Evolutionary conservation across 2,797 vertebrate species (phyloP), one percentile per base, ranked within the genome.

Genomic region (Glyptemys insculpta): DNA sequence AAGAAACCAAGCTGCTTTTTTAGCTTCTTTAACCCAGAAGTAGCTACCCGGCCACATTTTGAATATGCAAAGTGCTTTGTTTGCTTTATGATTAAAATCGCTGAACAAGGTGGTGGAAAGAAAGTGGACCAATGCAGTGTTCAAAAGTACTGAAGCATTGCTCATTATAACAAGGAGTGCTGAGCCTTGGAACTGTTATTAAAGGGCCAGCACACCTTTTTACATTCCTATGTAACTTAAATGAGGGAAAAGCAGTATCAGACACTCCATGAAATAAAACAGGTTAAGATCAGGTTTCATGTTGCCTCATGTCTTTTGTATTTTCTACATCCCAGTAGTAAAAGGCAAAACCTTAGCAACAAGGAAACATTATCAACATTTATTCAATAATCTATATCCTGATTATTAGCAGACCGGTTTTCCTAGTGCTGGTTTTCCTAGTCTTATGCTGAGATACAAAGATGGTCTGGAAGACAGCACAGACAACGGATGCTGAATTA

Each of bases 401-500:
- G 57, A 96, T 88, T 82, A 96, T 90, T 93, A 94, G 87, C 94
- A 96, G 94, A 87, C 34, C 16, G 50, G 50, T 50, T 50, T 50
- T 50, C 50, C 14, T 50, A 50, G 21, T 47, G 52, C 56, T 47
- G 84, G 78, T 25, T 94, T 65, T 93, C 94, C 88, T 1, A 74
- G 72, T 62, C 86, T 96, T 94, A 91, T 94, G 91, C 87, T 87
- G 49, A 74, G 62, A 81, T 59, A 50, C 94, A 94, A 94, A 95
- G 93, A 81, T 0, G 92, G 86, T 87, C 89, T 87, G 80, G 89
- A 90, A 96, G 84, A 92, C 92, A 91, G 95, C 93, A 82, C 89
- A 94, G 94, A 93, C 84, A 87, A 96, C 89, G 92, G 92, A 96
- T 94, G 84, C 16, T 87, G 59, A 90, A 90, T 90, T 96, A 95